Base-by-base conservation (phyloP, 2,797 vertebrate genomes). In the Eulemur rubriventer region DNA sequence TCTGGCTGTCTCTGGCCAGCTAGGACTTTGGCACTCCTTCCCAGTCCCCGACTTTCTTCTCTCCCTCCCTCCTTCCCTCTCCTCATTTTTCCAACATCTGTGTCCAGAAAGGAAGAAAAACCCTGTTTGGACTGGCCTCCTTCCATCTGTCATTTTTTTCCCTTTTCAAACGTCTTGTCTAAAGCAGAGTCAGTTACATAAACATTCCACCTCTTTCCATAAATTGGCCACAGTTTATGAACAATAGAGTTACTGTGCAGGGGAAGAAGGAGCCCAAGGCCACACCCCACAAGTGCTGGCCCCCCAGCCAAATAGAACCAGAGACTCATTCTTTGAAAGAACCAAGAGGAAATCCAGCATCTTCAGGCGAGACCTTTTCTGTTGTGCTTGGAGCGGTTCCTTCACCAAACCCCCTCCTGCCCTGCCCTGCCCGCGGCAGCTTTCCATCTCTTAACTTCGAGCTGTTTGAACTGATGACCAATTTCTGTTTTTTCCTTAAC, bases 211-310 rank as follows among this genome's bases (percentile, higher is more conserved):
- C 98, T 98, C 98, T 98, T 98, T 99, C 98, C 98, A 98, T 98
- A 99, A 99, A 98, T 98, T 98, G 98, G 98, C 98, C 97, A 97
- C 97, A 98, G 98, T 98, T 98, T 98, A 98, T 97, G 98, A 99
- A 99, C 99, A 99, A 99, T 99, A 98, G 99, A 95, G 98, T 99
- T 98, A 99, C 99, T 99, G 99, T 99, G 98, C 98, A 98, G 98
- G 98, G 98, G 98, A 98, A 98, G 98, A 98, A 97, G 96, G 95
- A 94, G 94, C 97, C 98, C 98, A 96, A 98, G 98, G 98, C 98
- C 99, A 98, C 99, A 98, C 98, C 99, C 99, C 98, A 89, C 98
- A 98, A 98, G 98, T 97, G 98, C 95, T 97, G 98, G 98, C 98
- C 98, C 98, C 98, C 98, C 96, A 95, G 98, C 98, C 99, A 98